phyloP scores from a whole-genome alignment of 2,113 vertebrate species.

The Lynx canadensis region DNA sequence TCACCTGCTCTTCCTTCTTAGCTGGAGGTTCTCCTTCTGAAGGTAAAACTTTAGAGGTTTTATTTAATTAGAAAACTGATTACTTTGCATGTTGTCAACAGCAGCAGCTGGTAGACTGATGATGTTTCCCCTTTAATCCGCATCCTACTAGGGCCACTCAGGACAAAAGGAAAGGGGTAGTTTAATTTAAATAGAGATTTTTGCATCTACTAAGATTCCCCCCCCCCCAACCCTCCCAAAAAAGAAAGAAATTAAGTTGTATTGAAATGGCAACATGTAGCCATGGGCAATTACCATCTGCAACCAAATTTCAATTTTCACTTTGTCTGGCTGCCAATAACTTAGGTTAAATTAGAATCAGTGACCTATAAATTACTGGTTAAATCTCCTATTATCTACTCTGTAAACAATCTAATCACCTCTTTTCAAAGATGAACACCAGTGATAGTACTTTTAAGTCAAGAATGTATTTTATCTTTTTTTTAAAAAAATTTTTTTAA shows the following conservation, averaged over 20 bases:
- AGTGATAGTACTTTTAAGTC: neutral
- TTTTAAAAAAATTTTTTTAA: neutral
- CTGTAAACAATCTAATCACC: conserved; percentile 71
- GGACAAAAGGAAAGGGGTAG: neutral
- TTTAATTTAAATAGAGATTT: conserved; percentile 43
- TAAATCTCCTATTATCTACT: conserved; percentile 77
- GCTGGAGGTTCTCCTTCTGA: neutral
- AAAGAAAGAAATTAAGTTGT: neutral
- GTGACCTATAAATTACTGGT: conserved; percentile 74
- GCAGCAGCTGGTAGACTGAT: neutral
- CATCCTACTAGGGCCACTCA: neutral
- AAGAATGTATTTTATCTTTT: neutral
- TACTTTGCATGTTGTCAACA: neutral
- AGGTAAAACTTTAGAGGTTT: neutral
- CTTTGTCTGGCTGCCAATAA: conserved; percentile 51
- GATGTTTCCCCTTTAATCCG: neutral
- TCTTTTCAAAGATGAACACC: conserved; percentile 61
- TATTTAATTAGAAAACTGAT: conserved; percentile 15
- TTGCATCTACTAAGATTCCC: neutral
- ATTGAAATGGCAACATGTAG: conserved; percentile 1
- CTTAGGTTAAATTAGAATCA: conserved; percentile 59
- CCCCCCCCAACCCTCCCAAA: neutral
- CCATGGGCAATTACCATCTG: neutral
- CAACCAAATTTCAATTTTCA: conserved; percentile 36
- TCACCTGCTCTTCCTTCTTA: neutral